A percentile compares a stretch with the other conserved stretches of the same genome.
phyloP scores from a whole-genome alignment of 1,140 invertebrate genomes.

The Tribolium madens region DNA sequence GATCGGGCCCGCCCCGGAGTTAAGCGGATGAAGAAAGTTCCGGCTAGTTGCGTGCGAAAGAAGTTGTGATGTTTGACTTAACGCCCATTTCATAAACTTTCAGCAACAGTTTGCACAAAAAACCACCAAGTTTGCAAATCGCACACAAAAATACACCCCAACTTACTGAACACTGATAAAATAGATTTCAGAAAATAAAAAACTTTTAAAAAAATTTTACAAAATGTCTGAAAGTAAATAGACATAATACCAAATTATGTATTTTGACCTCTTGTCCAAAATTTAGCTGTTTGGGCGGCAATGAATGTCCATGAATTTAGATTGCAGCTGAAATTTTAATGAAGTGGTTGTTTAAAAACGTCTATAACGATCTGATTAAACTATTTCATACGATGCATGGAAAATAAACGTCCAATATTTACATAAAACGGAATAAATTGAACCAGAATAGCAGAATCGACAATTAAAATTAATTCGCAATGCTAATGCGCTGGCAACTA shows the following conservation, averaged over 20 bases:
- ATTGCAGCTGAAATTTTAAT: conserved; percentile 24
- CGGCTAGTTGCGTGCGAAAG: conserved; percentile 25
- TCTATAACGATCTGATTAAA: background rate
- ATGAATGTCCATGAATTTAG: background rate
- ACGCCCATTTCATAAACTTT: conserved; percentile 31
- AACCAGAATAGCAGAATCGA: conserved; percentile 3
- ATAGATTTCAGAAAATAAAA: too few relatives aligned
- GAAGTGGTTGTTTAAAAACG: conserved; percentile 17
- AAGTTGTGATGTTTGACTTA: conserved; percentile 27
- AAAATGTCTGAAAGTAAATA: too few relatives aligned
- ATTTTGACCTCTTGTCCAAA: too few relatives aligned
- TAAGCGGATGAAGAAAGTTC: conserved; percentile 23
- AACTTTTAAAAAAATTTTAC: too few relatives aligned
- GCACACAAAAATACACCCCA: too few relatives aligned
- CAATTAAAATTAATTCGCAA: conserved; percentile 28
- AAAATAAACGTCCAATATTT: conserved; percentile 28
- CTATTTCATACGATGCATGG: conserved; percentile 2
- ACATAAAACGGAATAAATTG: conserved; percentile 22
- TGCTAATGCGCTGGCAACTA: conserved; percentile 10
- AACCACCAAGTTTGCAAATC: background rate
- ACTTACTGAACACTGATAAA: too few relatives aligned
- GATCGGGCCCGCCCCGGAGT: background rate
- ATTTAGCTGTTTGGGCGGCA: background rate
- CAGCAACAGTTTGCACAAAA: conserved; percentile 27
- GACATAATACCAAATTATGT: too few relatives aligned